Evolutionary conservation across 1,140 invertebrate species (phyloP).

Genomic region (Nephila pilipes): DNA sequence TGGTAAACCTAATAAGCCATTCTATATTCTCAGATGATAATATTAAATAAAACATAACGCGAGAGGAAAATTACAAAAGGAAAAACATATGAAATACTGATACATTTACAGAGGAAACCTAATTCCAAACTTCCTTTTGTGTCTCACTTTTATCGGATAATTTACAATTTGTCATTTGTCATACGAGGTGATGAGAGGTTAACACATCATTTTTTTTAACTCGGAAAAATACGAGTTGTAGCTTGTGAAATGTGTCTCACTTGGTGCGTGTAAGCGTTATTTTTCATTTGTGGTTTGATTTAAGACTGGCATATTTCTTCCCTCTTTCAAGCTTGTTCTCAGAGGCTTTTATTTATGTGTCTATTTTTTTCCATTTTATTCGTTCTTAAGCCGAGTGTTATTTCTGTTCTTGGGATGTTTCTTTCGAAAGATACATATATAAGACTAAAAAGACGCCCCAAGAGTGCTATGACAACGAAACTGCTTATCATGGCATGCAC

Average conservation of each 20-base stretch:
- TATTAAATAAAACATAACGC: too few species aligned
- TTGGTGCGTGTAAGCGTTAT: neutral
- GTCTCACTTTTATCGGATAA: neutral
- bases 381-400: neutral
- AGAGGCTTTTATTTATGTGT: neutral
- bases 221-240: neutral
- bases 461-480: neutral
- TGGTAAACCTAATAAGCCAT: too few species aligned
- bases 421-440: neutral
- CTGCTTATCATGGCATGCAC: neutral
- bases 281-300: neutral
- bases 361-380: neutral
- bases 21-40: too few species aligned
- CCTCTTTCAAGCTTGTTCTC: neutral
- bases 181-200: neutral
- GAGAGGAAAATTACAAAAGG: too few species aligned
- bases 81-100: neutral
- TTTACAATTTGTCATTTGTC: constrained; percentile 12
- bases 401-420: neutral
- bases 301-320: neutral
- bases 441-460: neutral
- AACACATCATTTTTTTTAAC: neutral
- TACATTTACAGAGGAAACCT: neutral
- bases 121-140: neutral
- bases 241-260: neutral